Conservation (phyloP, 2,888 invertebrate genomes). For the Protodeltote pygarga region DNA sequence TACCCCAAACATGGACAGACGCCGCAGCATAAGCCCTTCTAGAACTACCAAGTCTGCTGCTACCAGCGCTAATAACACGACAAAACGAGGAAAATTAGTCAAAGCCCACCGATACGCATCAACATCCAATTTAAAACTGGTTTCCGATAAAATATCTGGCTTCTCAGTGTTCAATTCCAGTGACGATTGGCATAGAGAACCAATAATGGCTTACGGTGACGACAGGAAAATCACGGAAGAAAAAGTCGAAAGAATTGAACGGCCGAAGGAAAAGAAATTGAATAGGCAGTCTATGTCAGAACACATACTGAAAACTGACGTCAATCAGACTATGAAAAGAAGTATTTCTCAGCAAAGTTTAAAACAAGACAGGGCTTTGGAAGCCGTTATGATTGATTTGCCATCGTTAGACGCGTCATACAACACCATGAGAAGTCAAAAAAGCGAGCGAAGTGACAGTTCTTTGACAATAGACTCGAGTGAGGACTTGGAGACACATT, state of each 20-base stretch:
- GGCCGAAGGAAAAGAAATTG: constrained; percentile 54
- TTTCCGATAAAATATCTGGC: constrained; percentile 78
- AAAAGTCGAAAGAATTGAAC: constrained; percentile 44
- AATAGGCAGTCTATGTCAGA: constrained; percentile 75
- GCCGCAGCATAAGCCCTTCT: constrained; percentile 72
- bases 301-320: constrained; percentile 58
- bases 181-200: constrained; percentile 65
- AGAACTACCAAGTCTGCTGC: constrained; percentile 66
- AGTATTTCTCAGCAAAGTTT: constrained; percentile 77
- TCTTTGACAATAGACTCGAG: constrained; percentile 57
- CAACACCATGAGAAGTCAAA: constrained; percentile 64
- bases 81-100: constrained; percentile 65
- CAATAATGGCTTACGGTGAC: constrained; percentile 78
- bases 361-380: constrained; percentile 75
- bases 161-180: constrained; percentile 74
- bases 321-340: constrained; percentile 55
- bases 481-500: constrained; percentile 57
- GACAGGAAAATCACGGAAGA: constrained; percentile 59
- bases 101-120: constrained; percentile 74
- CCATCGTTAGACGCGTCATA: constrained; percentile 68
- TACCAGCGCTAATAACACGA: constrained; percentile 61
- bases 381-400: constrained; percentile 78
- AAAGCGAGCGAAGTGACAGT: constrained; percentile 47
- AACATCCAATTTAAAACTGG: constrained; percentile 75
- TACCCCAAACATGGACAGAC: constrained; percentile 69